Evolutionary conservation across 2,888 invertebrate species (phyloP), one percentile per base, ranked within the genome.

Genomic region (Lampropteryx suffumata): DNA sequence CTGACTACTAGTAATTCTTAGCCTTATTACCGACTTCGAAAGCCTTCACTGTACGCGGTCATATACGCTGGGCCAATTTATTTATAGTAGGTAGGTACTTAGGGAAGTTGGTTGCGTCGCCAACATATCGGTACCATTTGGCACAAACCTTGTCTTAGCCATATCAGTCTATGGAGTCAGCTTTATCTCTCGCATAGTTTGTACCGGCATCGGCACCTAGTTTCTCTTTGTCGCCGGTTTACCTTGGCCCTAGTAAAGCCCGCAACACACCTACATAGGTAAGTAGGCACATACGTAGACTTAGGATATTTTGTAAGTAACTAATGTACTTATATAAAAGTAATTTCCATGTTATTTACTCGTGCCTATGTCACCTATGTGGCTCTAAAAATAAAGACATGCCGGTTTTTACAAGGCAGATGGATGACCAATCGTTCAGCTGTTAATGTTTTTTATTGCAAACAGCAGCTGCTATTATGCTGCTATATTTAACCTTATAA

Each of bases 211-310:
- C 7, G 17, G 33, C 28, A 30, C 17, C 33, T 30, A 53, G 53
- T 53, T 53, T 56, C 52, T 44, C 44, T 46, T 37, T 3, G 26
- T 32, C 45, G 42, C 55, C 37, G 11, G 59, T 39, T 64, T 56
- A 56, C 64, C 64, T 64, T 62, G 64, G 60, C 60, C 59, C 57
- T 55, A 29, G 47, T n/a, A n/a, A n/a, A 30, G 21, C 44, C 47
- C 44, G 50, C 48, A 46, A n/a, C 32, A 11, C 49, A 35, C 37
- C 33, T 49, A 52, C 50, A 47, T 55, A 50, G 36, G 26, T 14
- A 35, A 10, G n/a, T n/a, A 34, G 34, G n/a, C n/a, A 9, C 26
- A 11, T 30, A 30, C 12, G 12, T 30, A 26, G 6, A 21, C 5
- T n/a, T n/a, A n/a, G n/a, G n/a, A n/a, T n/a, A n/a, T n/a, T n/a